Evolutionary conservation across 1,140 invertebrate species (phyloP).

Genomic region (Plectus sambesii): DNA sequence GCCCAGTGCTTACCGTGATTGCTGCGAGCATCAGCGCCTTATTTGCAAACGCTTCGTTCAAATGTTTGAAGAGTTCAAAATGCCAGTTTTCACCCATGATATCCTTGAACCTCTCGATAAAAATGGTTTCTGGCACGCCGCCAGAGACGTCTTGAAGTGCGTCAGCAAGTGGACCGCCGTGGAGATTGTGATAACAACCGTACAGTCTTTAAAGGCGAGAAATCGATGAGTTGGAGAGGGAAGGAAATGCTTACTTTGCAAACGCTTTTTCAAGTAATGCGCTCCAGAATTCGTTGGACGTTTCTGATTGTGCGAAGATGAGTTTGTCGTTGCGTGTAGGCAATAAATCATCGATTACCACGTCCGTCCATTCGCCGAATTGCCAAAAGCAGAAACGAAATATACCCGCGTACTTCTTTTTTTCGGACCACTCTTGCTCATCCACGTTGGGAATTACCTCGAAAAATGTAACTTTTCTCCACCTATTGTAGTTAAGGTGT

Average conservation of each 20-base stretch:
- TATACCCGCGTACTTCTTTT: conserved; percentile 48
- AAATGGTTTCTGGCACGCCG: conserved; percentile 54
- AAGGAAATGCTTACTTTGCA: conserved; percentile 68
- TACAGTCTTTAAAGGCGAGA: conserved; percentile 52
- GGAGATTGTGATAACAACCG: conserved; percentile 55
- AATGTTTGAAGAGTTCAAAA: conserved; percentile 31
- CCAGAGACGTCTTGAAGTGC: conserved; percentile 57
- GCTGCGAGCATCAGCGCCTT: conserved; percentile 43
- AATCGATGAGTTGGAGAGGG: conserved; percentile 4
- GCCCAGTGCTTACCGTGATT: conserved; percentile 40
- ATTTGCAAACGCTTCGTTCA: conserved; percentile 37
- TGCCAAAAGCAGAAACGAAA: conserved; percentile 92
- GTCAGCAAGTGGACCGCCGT: conserved; percentile 55
- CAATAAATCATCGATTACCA: conserved; percentile 84
- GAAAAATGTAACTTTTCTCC: conserved; percentile 9
- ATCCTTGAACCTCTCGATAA: conserved; percentile 48
- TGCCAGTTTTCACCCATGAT: no score
- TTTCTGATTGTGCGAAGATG: conserved; percentile 80
- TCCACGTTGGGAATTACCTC: conserved; percentile 38
- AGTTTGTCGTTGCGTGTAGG: conserved; percentile 78
- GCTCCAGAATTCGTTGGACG: conserved; percentile 85
- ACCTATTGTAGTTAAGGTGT: no score
- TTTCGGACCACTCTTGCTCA: conserved; percentile 37
- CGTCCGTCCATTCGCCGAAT: conserved; percentile 85
- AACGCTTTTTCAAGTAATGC: conserved; percentile 95